A percentile compares a stretch with the other conserved stretches of the same genome.
These are phyloP conservation scores for Gobionotothen gibberifrons DNA, from an alignment of 2,797 vertebrate genomes.

Conservation along the genomic window DNA sequence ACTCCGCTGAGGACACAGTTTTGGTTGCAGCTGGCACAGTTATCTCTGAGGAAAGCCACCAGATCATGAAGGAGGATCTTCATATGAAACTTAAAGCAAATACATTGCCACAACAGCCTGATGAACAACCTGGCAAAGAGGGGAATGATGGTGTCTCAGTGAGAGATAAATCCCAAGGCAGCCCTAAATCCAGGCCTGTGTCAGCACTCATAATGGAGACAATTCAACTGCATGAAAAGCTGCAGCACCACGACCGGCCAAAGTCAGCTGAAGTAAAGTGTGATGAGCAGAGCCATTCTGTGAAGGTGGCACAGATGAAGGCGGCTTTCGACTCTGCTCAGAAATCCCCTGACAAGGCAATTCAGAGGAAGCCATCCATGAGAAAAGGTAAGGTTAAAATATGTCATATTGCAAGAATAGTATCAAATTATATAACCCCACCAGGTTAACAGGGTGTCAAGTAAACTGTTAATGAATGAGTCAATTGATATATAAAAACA, in stretches of 20 bases:
- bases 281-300: conserved; percentile 79
- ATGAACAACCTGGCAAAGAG: conserved; percentile 38
- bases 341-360: conserved; percentile 78
- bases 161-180: conserved; percentile 58
- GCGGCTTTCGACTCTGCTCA: conserved; percentile 83
- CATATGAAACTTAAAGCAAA: conserved; percentile 40
- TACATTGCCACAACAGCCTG: conserved; percentile 28
- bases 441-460: background rate
- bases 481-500: conserved; percentile 14
- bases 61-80: conserved; percentile 46
- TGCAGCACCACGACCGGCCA: conserved; percentile 77
- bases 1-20: conserved; percentile 28
- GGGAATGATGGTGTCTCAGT: conserved; percentile 38
- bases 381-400: conserved; percentile 80
- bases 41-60: conserved; percentile 41
- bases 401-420: rapidly evolving
- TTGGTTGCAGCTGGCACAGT: conserved; percentile 9
- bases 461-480: conserved; percentile 26
- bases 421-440: too few species aligned
- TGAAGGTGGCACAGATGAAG: conserved; percentile 87
- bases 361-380: conserved; percentile 81
- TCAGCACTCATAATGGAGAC: conserved; percentile 85
- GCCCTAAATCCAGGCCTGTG: conserved; percentile 75
- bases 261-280: conserved; percentile 74
- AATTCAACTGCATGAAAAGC: conserved; percentile 83